Evolutionary conservation across 1,140 invertebrate species (phyloP).

Genomic region (Lucilia cuprina): DNA sequence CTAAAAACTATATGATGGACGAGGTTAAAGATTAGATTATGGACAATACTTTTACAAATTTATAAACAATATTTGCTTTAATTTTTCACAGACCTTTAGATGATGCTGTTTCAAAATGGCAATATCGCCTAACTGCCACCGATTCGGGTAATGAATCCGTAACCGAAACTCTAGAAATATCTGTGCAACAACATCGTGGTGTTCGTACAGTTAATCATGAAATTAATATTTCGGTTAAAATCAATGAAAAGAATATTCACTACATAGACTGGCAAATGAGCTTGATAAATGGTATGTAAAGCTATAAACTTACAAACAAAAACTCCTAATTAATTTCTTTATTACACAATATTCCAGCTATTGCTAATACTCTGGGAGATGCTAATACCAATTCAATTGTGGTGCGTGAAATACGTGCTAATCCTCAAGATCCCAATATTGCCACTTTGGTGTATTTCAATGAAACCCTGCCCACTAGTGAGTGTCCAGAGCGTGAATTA

Average conservation of each 20-base stretch:
- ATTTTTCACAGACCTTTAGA: constrained; percentile 76
- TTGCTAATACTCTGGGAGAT: constrained; percentile 52
- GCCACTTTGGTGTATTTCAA: constrained; percentile 86
- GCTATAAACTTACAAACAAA: not conserved
- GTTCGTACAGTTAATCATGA: constrained; percentile 82
- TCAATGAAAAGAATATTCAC: constrained; percentile 67
- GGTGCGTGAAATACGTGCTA: constrained; percentile 55
- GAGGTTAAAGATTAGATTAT: no score
- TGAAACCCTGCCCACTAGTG: constrained; percentile 78
- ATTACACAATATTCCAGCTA: constrained; percentile 35
- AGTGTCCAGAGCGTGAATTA: constrained; percentile 78
- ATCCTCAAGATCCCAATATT: constrained; percentile 61
- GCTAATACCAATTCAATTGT: constrained; percentile 47
- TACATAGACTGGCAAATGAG: constrained; percentile 77
- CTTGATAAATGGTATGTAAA: constrained; percentile 67
- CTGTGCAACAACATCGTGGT: constrained; percentile 82
- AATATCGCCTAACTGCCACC: constrained; percentile 77
- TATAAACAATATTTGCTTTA: not conserved
- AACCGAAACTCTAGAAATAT: constrained; percentile 76
- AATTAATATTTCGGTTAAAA: constrained; percentile 72
- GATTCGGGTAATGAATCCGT: constrained; percentile 77
- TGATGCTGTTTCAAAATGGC: constrained; percentile 83
- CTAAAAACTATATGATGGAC: no score
- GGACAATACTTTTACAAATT: no score
- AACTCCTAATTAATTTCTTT: not conserved